Evolutionary conservation across 1,140 invertebrate species (phyloP).

Genomic region (Brachionus sp.): DNA sequence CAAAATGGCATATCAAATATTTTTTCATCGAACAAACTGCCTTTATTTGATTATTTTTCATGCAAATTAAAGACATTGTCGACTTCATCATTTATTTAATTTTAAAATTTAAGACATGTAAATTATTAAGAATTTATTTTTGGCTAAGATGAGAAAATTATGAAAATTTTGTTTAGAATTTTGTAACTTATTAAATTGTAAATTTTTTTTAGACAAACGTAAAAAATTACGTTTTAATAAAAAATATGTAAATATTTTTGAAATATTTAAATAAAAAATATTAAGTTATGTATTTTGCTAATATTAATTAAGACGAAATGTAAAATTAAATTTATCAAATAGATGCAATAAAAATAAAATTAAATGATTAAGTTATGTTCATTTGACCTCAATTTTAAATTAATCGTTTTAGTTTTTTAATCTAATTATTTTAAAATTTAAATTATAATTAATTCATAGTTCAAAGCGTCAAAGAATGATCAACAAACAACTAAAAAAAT

Average conservation of each 20-base stretch:
- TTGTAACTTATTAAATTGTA: neutral
- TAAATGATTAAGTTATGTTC: too few species aligned
- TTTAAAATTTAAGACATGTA: neutral
- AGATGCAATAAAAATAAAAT: too few species aligned
- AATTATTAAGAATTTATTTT: neutral
- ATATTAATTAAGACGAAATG: too few species aligned
- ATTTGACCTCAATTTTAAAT: too few species aligned
- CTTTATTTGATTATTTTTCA: constrained; percentile 20
- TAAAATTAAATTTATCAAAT: too few species aligned
- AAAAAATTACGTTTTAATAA: neutral
- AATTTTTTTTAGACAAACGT: neutral
- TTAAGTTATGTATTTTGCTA: too few species aligned
- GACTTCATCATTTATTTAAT: constrained; percentile 29
- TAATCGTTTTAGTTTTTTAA: too few species aligned
- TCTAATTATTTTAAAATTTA: too few species aligned
- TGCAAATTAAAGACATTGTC: neutral
- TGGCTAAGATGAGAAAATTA: neutral
- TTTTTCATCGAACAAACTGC: neutral
- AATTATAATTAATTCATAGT: too few species aligned
- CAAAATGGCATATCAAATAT: neutral
- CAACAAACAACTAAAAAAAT: too few species aligned
- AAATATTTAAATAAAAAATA: neutral
- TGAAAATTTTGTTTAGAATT: neutral
- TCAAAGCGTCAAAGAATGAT: too few species aligned
- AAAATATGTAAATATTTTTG: neutral